These are phyloP conservation scores for Pteropus rufus DNA, from an alignment of 2,797 vertebrate species.

Conservation along the genomic window DNA sequence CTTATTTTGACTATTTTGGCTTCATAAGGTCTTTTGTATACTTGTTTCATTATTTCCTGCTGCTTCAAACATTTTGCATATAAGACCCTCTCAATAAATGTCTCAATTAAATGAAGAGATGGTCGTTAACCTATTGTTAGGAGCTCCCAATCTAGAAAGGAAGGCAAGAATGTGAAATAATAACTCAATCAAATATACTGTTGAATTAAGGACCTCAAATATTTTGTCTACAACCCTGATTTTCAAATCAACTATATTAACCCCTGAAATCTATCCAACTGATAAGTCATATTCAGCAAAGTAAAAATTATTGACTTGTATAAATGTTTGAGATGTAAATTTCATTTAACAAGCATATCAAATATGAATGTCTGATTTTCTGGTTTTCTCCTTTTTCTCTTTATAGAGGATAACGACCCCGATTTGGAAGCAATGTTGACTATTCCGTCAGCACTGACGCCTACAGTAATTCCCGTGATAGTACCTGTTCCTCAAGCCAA, in stretches of 20 bases:
- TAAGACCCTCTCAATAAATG: neutral
- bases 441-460: slow-evolving; percentile 79
- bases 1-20: neutral
- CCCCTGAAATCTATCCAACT: neutral
- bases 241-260: neutral
- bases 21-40: neutral
- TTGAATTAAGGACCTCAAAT: neutral
- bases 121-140: neutral
- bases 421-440: slow-evolving; percentile 78
- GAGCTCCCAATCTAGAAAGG: neutral
- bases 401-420: slow-evolving; percentile 56
- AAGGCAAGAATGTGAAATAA: neutral
- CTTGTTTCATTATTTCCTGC: neutral
- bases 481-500: slow-evolving; percentile 59
- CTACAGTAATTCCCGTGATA: slow-evolving; percentile 62
- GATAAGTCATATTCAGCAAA: neutral
- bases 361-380: neutral
- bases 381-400: neutral
- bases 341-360: neutral
- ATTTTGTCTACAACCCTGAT: neutral
- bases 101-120: neutral
- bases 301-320: neutral
- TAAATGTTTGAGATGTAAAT: neutral
- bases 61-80: neutral
- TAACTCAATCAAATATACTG: neutral